phyloP scores from a whole-genome alignment of 2,113 vertebrate genomes.

The Drymodes brunneopygia region DNA sequence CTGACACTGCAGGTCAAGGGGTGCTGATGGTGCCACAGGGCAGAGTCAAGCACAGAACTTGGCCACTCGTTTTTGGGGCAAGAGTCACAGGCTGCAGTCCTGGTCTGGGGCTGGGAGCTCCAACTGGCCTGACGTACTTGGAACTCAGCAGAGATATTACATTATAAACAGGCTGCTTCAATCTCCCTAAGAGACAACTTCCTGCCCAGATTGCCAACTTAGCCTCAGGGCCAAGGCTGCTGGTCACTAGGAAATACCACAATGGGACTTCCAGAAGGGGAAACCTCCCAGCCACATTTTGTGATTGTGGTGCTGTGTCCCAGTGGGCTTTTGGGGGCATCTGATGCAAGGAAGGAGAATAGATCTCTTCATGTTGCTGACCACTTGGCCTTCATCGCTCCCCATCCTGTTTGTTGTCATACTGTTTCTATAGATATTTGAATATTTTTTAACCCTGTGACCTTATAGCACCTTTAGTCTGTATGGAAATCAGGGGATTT shows the following conservation, averaged over 20 bases:
- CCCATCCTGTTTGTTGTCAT: not conserved
- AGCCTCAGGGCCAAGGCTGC: not conserved
- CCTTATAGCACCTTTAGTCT: not conserved
- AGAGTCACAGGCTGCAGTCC: not conserved
- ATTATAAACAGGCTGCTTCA: not conserved
- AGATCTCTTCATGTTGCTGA: not conserved
- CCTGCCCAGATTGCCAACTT: not conserved
- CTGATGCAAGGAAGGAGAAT: not conserved
- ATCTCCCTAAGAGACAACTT: not conserved
- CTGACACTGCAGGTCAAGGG: fast-evolving
- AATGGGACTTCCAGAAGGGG: fast-evolving
- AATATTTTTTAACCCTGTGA: not conserved
- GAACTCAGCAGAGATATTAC: not conserved
- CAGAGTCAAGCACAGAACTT: not conserved
- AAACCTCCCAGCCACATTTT: fast-evolving
- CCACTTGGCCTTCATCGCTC: not conserved
- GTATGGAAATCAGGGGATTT: not conserved
- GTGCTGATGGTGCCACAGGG: not conserved
- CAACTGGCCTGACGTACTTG: not conserved
- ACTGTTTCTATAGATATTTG: not conserved
- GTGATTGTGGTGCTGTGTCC: fast-evolving
- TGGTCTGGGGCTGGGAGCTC: not conserved
- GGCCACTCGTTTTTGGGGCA: not conserved
- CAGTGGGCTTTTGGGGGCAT: not conserved
- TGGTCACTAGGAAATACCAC: not conserved